Conservation (phyloP, 2,113 vertebrate species). For the Lampris megalopsis region DNA sequence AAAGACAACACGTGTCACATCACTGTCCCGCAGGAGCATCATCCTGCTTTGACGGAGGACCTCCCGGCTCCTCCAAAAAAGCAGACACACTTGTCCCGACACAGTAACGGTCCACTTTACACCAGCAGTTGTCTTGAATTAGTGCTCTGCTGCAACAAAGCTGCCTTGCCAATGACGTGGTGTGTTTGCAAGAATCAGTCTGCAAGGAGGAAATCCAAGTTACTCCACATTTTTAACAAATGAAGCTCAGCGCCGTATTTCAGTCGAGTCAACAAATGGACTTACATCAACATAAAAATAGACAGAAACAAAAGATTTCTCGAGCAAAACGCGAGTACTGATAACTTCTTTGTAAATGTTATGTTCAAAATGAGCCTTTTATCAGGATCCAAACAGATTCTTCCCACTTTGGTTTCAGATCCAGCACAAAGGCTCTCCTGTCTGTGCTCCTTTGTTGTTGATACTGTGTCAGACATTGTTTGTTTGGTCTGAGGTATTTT, state of each 20-base stretch:
- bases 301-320: conserved; percentile 36
- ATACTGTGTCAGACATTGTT: conserved; percentile 71
- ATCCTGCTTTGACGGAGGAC: conserved; percentile 73
- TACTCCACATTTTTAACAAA: conserved; percentile 19
- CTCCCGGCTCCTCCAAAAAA: conserved; percentile 59
- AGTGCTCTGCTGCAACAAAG: too few species aligned
- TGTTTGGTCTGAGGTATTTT: conserved; percentile 73
- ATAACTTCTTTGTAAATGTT: conserved; percentile 58
- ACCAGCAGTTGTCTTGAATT: too few species aligned
- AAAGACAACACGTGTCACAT: conserved; percentile 77
- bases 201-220: conserved; percentile 19
- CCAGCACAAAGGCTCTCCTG: conserved; percentile 64
- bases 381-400: conserved; percentile 79
- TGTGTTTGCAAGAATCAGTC: not conserved
- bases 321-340: conserved; percentile 42
- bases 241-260: conserved; percentile 29
- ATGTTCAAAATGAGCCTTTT: conserved; percentile 69
- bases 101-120: not conserved
- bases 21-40: conserved; percentile 64
- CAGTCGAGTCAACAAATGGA: conserved; percentile 53
- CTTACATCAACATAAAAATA: conserved; percentile 66
- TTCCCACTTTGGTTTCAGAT: conserved; percentile 68
- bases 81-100: conserved; percentile 47
- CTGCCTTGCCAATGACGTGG: too few species aligned
- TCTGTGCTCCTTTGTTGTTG: conserved; percentile 63